Conservation (phyloP, 2,113 vertebrate genomes). For the Lepidiolamprologus cunningtoni region DNA sequence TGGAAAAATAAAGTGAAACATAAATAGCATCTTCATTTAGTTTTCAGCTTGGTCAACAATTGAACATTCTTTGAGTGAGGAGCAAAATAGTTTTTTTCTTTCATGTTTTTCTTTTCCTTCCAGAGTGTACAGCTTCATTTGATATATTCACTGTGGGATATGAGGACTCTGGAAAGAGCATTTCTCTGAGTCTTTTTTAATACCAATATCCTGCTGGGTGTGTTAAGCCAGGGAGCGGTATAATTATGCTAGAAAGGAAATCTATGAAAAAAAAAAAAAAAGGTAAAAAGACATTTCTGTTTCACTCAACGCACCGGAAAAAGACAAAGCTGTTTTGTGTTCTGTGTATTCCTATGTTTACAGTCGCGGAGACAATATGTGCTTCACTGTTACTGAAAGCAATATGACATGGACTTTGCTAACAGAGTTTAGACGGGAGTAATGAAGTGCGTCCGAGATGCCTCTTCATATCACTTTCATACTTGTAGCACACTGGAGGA, state of each 20-base stretch:
- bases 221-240: not conserved
- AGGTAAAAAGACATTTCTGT: not conserved
- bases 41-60: constrained; percentile 26
- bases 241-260: constrained; percentile 22
- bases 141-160: not conserved
- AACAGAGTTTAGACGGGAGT: not conserved
- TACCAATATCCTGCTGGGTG: constrained; percentile 1
- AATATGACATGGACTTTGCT: not conserved
- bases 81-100: not conserved
- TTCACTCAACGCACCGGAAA: not conserved
- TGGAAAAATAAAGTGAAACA: constrained; percentile 14
- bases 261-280: not conserved
- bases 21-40: constrained; percentile 19
- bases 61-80: not conserved
- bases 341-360: not conserved
- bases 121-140: not conserved
- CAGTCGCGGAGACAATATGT: not conserved
- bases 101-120: not conserved
- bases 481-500: not conserved
- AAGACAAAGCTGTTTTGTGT: not conserved
- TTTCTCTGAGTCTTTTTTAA: not conserved
- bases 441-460: not conserved
- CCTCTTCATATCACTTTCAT: not conserved
- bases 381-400: not conserved
- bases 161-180: not conserved